Percentiles rank a stretch among this genome's conserved stretches.
Evolutionary conservation across 2,113 vertebrate genomes (phyloP).

Genomic region (Neotoma lepida): DNA sequence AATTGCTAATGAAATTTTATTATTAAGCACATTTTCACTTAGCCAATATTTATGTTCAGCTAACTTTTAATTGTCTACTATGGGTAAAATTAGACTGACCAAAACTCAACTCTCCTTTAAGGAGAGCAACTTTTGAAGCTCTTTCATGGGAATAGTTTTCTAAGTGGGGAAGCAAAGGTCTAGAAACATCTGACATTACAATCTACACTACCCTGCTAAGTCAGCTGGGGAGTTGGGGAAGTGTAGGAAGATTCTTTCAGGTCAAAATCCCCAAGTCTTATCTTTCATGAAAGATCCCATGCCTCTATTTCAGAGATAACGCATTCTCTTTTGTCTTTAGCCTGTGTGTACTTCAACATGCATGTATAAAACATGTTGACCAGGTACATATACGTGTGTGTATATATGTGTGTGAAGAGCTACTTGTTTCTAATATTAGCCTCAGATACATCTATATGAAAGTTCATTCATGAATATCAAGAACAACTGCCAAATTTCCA

Average conservation of each 20-base stretch:
- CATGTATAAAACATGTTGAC: neutral
- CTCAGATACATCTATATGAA: neutral
- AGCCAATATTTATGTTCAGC: constrained; percentile 26
- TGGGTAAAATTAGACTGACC: neutral
- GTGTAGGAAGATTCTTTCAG: too few relatives aligned
- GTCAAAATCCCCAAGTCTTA: too few relatives aligned
- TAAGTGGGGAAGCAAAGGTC: too few relatives aligned
- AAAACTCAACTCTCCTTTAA: too few relatives aligned
- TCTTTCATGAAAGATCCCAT: neutral
- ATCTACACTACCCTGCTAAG: too few relatives aligned
- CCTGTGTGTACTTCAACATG: neutral
- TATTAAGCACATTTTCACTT: constrained; percentile 42
- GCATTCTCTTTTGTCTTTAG: constrained; percentile 19
- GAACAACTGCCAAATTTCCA: constrained; percentile 47
- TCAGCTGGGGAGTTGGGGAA: too few relatives aligned
- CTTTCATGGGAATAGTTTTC: too few relatives aligned
- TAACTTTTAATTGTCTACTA: constrained; percentile 13
- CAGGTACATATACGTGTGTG: neutral
- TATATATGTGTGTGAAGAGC: neutral
- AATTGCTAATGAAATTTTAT: constrained; percentile 7
- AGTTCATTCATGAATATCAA: neutral
- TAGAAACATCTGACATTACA: too few relatives aligned
- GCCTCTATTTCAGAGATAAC: neutral
- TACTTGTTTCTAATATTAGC: constrained; percentile 18
- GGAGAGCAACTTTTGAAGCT: too few relatives aligned